Evolutionary conservation across 2,797 vertebrate species (phyloP), one percentile per base, ranked within the genome.

Genomic region (Onychomys leucogaster): DNA sequence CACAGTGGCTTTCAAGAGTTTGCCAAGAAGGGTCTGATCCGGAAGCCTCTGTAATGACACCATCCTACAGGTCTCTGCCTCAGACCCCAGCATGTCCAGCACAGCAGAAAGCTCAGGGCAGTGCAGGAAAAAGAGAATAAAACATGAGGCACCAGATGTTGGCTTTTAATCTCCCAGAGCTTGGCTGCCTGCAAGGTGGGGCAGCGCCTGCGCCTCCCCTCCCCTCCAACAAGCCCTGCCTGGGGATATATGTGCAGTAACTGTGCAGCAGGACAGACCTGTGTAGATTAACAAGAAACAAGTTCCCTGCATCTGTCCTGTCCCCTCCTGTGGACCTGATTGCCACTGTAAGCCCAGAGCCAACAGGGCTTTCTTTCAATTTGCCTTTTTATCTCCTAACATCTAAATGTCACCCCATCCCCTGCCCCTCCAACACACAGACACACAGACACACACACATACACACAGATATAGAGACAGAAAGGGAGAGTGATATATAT

Each of bases 151-250:
- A 75, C 46, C 89, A 95, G 57, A 67, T 49, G 59, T 89, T 91
- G 75, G n/a, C 84, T 97, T 95, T 97, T 97, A 94, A 81, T 94
- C 93, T 93, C 86, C 78, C 29, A 34, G n/a, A 92, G 80, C 71
- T 7, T 25, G 59, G 71, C 82, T 80, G 19, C 82, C 57, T 71
- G 67, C 67, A 25, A 32, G 19, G 65, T 25, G n/a, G 6, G 43
- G 85, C 76, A 27, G 55, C 5, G 27, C 55, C 85, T 3, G 12
- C 6, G 2, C 34, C 67, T 76, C 65, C 80, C 9, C 32, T 23
- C 49, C 5, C 0, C 6, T 63, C 65, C 67, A 10, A 0, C 29
- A 34, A 37, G 21, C 27, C 7, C 23, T 6, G 3, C 55, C 81
- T 27, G 4, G 0, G 63, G 19, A n/a, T 55, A 21, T 23, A 13